Evolutionary conservation across 2,113 vertebrate genomes (phyloP).

Genomic region (Corythaixoides concolor): DNA sequence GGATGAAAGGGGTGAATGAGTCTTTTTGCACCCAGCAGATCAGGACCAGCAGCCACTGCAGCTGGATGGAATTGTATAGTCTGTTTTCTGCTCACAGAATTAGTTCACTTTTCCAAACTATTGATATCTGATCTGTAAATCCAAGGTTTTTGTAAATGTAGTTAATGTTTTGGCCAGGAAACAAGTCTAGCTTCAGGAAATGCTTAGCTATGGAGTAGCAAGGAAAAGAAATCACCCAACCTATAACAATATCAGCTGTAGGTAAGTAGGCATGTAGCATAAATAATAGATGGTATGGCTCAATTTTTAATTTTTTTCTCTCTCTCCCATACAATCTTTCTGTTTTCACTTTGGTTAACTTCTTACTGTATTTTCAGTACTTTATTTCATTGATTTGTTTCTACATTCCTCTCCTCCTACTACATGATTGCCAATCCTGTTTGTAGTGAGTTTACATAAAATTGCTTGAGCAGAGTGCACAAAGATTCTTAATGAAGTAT

Average conservation of each 20-base stretch:
- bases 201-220: background rate
- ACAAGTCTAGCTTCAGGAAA: background rate
- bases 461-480: background rate
- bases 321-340: background rate
- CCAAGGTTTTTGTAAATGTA: background rate
- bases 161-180: background rate
- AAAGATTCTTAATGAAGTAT: background rate
- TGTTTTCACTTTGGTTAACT: background rate
- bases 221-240: background rate
- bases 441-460: background rate
- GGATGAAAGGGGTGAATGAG: background rate
- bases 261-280: background rate
- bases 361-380: background rate
- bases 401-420: background rate
- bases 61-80: background rate
- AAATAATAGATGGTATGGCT: background rate
- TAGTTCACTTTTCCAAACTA: background rate
- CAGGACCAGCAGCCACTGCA: background rate
- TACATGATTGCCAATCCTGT: background rate
- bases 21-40: background rate
- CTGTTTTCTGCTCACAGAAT: background rate
- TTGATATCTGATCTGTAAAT: background rate
- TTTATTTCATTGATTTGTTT: background rate
- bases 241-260: background rate
- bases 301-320: background rate